Conservation (phyloP, 2,888 invertebrate species). For the Cataglyphis albicans region DNA sequence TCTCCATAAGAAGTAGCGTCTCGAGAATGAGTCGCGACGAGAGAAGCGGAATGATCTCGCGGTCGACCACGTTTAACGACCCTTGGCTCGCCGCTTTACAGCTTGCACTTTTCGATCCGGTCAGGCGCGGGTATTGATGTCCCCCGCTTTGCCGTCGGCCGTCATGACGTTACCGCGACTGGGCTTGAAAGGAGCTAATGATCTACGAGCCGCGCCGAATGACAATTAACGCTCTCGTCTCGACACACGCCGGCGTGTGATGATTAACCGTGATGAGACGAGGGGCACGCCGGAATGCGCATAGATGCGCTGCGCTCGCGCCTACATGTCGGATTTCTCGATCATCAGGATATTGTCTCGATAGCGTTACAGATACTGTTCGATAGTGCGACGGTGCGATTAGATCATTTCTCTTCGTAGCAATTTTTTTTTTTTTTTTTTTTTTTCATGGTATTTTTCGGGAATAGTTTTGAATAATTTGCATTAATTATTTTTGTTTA, state of each 20-base stretch:
- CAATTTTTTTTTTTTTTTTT: conserved; percentile 1
- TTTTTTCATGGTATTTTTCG: not conserved
- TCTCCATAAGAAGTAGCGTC: conserved; percentile 22
- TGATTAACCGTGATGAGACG: conserved; percentile 71
- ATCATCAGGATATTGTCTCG: conserved; percentile 19
- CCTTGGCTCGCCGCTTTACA: conserved; percentile 54
- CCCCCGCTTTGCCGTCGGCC: conserved; percentile 42
- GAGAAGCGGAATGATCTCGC: conserved; percentile 49
- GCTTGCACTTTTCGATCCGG: conserved; percentile 62
- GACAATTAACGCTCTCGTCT: conserved; percentile 73
- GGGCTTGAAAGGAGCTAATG: conserved; percentile 74
- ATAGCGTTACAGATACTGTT: conserved; percentile 19
- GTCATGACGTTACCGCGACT: conserved; percentile 51
- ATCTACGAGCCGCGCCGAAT: conserved; percentile 70
- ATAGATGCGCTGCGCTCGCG: conserved; percentile 61
- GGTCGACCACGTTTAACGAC: conserved; percentile 59
- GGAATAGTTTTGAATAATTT: not conserved
- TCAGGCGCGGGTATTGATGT: conserved; percentile 39
- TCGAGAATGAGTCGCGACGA: conserved; percentile 16
- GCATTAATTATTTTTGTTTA: conserved; percentile 2
- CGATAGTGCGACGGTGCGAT: not conserved
- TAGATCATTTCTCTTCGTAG: not conserved
- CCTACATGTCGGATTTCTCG: conserved; percentile 40
- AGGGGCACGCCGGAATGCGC: conserved; percentile 71
- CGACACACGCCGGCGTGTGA: conserved; percentile 62